A percentile compares a stretch with the other conserved stretches of the same genome.
Evolutionary conservation across 2,888 invertebrate genomes (phyloP).

Genomic region (Selenia dentaria): DNA sequence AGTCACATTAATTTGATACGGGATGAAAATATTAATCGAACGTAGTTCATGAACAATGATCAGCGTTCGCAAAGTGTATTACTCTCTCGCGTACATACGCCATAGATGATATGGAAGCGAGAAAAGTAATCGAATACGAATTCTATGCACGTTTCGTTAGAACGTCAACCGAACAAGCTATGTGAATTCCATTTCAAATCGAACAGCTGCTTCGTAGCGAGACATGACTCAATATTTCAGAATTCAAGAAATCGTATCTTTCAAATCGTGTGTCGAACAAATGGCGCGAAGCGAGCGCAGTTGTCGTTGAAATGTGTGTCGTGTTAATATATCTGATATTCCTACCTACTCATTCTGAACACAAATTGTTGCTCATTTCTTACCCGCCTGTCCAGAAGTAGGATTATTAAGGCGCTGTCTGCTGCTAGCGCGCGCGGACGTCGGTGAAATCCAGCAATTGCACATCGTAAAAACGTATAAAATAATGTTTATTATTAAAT

Average conservation of each 20-base stretch:
- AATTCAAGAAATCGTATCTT: slow-evolving; percentile 22
- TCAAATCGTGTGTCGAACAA: slow-evolving; percentile 11
- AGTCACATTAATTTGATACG: too few relatives aligned
- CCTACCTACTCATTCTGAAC: too few relatives aligned
- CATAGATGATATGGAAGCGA: slow-evolving; percentile 19
- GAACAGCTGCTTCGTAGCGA: slow-evolving; percentile 12
- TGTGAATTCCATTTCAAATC: slow-evolving; percentile 19
- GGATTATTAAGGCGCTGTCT: too few relatives aligned
- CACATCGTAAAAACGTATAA: too few relatives aligned
- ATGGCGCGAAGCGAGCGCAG: not conserved
- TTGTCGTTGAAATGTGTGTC: slow-evolving; percentile 1
- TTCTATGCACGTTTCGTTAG: slow-evolving; percentile 14
- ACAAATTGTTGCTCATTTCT: too few relatives aligned
- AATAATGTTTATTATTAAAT: too few relatives aligned
- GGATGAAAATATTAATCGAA: too few relatives aligned
- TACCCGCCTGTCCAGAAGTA: too few relatives aligned
- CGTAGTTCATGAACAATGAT: too few relatives aligned
- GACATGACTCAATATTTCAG: slow-evolving; percentile 24
- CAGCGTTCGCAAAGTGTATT: slow-evolving; percentile 1
- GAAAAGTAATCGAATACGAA: slow-evolving; percentile 19
- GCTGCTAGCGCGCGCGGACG: too few relatives aligned
- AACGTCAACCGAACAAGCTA: slow-evolving; percentile 22
- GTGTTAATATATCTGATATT: not conserved
- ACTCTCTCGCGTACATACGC: slow-evolving; percentile 5
- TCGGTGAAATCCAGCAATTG: too few relatives aligned